Percentiles rank a stretch among this genome's conserved stretches.
These are phyloP conservation scores for Sphaerodactylus townsendi DNA, from an alignment of 2,113 vertebrate species.

Conservation along the genomic window DNA sequence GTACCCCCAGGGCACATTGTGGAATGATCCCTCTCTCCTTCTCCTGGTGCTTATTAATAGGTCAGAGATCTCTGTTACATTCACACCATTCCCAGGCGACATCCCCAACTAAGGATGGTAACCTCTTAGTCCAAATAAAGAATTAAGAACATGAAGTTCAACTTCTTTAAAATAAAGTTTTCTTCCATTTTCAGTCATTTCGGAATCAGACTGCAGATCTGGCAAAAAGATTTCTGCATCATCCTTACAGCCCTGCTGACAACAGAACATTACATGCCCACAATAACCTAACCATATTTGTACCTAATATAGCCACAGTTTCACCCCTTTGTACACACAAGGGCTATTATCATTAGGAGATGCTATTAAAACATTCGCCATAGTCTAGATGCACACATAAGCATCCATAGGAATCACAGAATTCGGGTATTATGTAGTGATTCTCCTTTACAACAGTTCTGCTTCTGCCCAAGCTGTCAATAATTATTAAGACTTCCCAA, in stretches of 20 bases:
- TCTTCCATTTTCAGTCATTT: conserved; percentile 49
- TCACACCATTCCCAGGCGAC: conserved; percentile 63
- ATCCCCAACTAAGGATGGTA: conserved; percentile 60
- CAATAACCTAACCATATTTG: neutral
- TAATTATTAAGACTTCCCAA: neutral
- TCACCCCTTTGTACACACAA: neutral
- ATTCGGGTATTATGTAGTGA: neutral
- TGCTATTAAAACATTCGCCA: neutral
- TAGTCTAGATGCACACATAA: neutral
- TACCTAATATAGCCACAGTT: neutral
- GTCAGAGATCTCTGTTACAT: conserved; percentile 73
- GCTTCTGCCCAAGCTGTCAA: neutral
- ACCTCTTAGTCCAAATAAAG: conserved; percentile 62
- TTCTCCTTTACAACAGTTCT: neutral
- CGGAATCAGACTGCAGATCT: conserved; percentile 34
- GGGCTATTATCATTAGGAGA: neutral
- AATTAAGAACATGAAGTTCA: conserved; percentile 58
- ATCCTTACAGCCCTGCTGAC: neutral
- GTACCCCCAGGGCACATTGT: conserved; percentile 72
- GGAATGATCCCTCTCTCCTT: conserved; percentile 68
- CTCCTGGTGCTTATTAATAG: conserved; percentile 78
- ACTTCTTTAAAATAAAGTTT: conserved; percentile 47
- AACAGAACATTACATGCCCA: neutral
- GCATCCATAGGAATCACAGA: neutral
- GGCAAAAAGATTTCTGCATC: neutral